Percentiles rank a stretch among this genome's conserved stretches.
Conservation (phyloP, 2,888 invertebrate genomes). For the Blastobasis adustella region DNA sequence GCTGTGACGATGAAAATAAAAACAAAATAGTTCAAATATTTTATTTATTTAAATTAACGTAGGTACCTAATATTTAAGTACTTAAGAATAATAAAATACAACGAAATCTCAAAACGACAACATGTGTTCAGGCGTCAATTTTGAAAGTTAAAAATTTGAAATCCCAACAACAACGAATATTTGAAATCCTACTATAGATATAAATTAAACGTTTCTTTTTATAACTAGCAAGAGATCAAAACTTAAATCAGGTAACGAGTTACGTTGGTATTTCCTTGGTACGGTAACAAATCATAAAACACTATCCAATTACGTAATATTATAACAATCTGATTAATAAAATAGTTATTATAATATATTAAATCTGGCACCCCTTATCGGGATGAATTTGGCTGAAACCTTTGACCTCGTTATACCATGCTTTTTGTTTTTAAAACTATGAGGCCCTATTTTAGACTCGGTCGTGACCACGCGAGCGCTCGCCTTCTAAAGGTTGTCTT, state of each 20-base stretch:
- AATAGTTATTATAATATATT: not conserved
- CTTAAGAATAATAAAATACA: conserved; percentile 36
- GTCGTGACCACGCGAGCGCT: too few species aligned
- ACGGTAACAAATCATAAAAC: too few species aligned
- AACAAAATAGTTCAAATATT: conserved; percentile 16
- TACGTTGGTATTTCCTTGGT: too few species aligned
- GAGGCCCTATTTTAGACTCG: too few species aligned
- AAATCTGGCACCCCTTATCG: too few species aligned
- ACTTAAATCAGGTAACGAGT: conserved; percentile 64
- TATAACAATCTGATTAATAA: conserved; percentile 23
- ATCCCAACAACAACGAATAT: conserved; percentile 38
- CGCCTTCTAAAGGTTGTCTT: too few species aligned
- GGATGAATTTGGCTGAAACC: too few species aligned
- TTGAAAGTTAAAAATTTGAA: conserved; percentile 35
- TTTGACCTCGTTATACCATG: too few species aligned
- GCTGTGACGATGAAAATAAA: conserved; percentile 2
- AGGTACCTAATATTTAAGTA: conserved; percentile 43
- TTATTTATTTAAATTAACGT: conserved; percentile 37
- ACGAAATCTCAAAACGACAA: conserved; percentile 62
- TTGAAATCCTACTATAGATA: conserved; percentile 39
- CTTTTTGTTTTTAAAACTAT: too few species aligned
- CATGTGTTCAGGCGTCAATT: conserved; percentile 52
- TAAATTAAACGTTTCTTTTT: conserved; percentile 34
- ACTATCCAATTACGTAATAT: too few species aligned
- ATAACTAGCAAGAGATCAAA: conserved; percentile 68